A percentile compares a stretch with the other conserved stretches of the same genome.
Evolutionary conservation across 2,797 vertebrate genomes (phyloP).

Genomic region (Melanotaenia boesemani): DNA sequence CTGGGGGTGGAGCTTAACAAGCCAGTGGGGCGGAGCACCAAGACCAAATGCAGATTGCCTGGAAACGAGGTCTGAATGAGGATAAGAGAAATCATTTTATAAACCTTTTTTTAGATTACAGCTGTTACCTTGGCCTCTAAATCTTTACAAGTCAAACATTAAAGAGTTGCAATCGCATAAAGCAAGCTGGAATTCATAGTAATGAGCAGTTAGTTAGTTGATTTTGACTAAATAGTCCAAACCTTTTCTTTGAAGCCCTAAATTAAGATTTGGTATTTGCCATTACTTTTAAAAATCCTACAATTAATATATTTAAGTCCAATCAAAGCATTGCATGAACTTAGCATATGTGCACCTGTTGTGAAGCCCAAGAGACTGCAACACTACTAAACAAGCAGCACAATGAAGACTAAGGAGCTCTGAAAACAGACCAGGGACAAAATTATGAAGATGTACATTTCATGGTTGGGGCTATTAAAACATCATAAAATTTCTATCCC

Average conservation of each 20-base stretch:
- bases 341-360: too few species aligned
- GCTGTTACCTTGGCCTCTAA: neutral
- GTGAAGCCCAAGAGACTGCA: neutral
- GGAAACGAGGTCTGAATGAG: constrained; percentile 90
- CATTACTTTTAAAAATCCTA: neutral
- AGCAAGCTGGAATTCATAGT: neutral
- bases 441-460: neutral
- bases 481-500: neutral
- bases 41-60: constrained; percentile 92
- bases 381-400: neutral
- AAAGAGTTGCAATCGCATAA: neutral
- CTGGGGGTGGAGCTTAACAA: constrained; percentile 87
- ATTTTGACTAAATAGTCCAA: neutral
- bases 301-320: neutral
- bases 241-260: neutral
- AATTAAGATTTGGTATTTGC: neutral
- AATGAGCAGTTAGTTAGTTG: neutral
- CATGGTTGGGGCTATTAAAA: neutral
- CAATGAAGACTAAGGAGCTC: neutral
- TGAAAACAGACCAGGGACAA: neutral
- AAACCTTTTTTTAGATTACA: neutral
- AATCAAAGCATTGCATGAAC: too few species aligned
- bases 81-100: neutral
- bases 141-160: neutral
- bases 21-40: constrained; percentile 90